Conservation (phyloP, 1,140 invertebrate genomes). For the Schlechtendalia chinensis region DNA sequence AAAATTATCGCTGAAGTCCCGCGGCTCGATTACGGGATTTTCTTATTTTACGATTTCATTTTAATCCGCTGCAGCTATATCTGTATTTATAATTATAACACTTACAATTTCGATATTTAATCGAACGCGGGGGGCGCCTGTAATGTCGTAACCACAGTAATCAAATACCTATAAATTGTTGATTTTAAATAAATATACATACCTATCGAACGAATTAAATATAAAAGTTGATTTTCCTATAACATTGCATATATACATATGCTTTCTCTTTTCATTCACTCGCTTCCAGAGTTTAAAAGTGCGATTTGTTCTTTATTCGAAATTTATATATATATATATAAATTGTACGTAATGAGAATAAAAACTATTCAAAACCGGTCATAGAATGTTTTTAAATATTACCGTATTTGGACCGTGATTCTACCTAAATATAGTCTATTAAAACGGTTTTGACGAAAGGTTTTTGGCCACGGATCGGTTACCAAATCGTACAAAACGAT, state of each 20-base stretch:
- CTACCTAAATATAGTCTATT: no score
- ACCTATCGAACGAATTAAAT: conserved; percentile 2
- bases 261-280: conserved; percentile 27
- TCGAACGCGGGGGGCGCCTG: not conserved
- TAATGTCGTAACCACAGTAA: not conserved
- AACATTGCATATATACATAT: not conserved
- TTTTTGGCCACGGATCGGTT: conserved; percentile 23
- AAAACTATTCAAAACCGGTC: not conserved
- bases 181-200: not conserved
- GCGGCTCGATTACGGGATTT: no score
- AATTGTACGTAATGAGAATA: not conserved
- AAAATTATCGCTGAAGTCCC: no score
- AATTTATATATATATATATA: not conserved
- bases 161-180: not conserved
- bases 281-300: not conserved
- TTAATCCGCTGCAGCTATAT: no score
- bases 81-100: no score
- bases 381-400: conserved; percentile 6
- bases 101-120: not conserved
- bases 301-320: not conserved
- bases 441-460: not conserved
- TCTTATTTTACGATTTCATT: no score
- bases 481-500: not conserved
- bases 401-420: conserved; percentile 34
- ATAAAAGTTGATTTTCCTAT: conserved; percentile 31